A percentile compares a stretch with the other conserved stretches of the same genome.
phyloP scores from a whole-genome alignment of 2,888 invertebrate genomes.

The Ommatoiulus sabulosus region DNA sequence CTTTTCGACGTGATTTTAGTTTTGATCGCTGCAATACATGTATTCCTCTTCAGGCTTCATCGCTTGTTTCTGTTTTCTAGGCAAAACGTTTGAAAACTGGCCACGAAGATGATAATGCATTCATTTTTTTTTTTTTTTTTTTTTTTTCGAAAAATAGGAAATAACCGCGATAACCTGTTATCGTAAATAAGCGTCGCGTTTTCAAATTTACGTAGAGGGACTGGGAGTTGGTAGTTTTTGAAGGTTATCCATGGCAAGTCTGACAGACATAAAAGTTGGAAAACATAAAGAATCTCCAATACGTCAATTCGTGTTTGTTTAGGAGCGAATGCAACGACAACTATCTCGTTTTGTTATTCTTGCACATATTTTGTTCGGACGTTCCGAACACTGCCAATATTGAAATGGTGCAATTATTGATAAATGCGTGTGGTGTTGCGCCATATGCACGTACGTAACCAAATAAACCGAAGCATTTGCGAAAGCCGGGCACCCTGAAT shows the following conservation, averaged over 20 bases:
- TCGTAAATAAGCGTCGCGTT: neutral
- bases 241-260: neutral
- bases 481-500: neutral
- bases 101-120: neutral
- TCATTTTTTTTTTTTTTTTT: neutral
- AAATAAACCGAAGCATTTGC: neutral
- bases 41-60: too few species aligned
- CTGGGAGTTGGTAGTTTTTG: neutral
- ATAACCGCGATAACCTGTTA: neutral
- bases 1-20: too few species aligned
- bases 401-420: neutral
- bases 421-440: neutral
- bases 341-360: neutral
- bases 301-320: slow-evolving; percentile 11
- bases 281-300: neutral
- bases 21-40: too few species aligned
- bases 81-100: too few species aligned
- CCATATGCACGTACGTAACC: neutral
- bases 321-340: neutral
- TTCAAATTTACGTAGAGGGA: neutral
- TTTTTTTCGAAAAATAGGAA: neutral
- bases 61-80: too few species aligned
- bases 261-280: neutral
- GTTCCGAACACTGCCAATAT: neutral
- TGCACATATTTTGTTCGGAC: neutral